Percentiles rank a stretch among this genome's conserved stretches.
Conservation (phyloP, 1,140 invertebrate genomes). For the Leptestheria dahalacensis region DNA sequence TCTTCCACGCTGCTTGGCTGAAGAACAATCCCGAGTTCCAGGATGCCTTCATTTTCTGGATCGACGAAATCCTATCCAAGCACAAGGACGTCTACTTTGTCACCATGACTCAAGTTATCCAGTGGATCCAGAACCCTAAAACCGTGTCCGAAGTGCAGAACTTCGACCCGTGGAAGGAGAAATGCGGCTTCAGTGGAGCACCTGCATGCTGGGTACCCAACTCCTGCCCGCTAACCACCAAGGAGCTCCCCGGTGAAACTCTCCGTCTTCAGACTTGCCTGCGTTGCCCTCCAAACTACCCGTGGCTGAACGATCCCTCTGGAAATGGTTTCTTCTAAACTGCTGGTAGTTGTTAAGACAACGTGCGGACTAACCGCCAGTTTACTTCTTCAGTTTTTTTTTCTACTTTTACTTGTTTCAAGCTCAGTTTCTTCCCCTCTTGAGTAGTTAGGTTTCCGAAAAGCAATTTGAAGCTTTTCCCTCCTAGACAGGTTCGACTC, state of each 20-base stretch:
- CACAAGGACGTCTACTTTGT: constrained; percentile 92
- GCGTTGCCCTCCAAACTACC: constrained; percentile 77
- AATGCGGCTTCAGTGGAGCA: constrained; percentile 61
- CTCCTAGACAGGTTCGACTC: no score
- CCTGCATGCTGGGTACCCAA: constrained; percentile 75
- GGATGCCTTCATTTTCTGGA: constrained; percentile 85
- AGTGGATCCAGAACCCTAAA: constrained; percentile 88
- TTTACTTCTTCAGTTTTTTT: background rate
- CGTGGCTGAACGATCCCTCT: constrained; percentile 83
- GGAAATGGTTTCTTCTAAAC: constrained; percentile 76
- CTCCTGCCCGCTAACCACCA: constrained; percentile 77
- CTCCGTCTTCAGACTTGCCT: constrained; percentile 85
- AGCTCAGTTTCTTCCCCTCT: no score
- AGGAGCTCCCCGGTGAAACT: constrained; percentile 82
- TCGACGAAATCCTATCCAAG: constrained; percentile 73
- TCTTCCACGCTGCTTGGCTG: constrained; percentile 91
- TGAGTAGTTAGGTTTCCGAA: no score
- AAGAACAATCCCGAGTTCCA: constrained; percentile 87
- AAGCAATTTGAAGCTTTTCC: no score
- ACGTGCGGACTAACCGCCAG: no score
- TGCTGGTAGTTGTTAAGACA: no score
- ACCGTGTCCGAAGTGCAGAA: constrained; percentile 69
- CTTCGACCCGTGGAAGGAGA: constrained; percentile 88
- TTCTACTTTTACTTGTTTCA: background rate
- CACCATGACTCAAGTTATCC: constrained; percentile 92